Evolutionary conservation across 1,140 invertebrate species (phyloP).

Genomic region (Euglossa dilemma): DNA sequence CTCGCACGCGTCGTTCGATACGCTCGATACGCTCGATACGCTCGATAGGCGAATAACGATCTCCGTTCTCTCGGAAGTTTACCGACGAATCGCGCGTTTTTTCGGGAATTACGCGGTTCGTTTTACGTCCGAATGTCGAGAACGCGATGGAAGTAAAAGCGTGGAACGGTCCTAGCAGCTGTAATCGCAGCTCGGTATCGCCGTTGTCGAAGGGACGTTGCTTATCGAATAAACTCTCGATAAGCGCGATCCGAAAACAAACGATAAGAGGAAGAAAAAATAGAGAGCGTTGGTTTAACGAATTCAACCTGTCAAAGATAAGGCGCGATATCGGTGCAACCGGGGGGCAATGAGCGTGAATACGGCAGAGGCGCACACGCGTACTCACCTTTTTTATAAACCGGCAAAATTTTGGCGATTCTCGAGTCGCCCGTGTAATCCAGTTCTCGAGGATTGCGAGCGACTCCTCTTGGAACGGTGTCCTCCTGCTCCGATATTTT

Average conservation of each 20-base stretch:
- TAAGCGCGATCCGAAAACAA: constrained; percentile 21
- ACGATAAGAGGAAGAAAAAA: constrained; percentile 27
- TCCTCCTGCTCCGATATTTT: constrained; percentile 50
- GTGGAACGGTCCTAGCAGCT: background rate
- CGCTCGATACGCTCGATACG: too few relatives aligned
- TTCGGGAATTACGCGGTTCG: background rate
- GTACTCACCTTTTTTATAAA: constrained; percentile 75
- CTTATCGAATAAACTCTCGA: constrained; percentile 31
- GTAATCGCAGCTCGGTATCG: constrained; percentile 10
- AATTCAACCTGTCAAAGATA: constrained; percentile 29
- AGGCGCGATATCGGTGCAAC: background rate
- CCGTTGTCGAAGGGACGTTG: background rate
- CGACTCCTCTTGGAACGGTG: constrained; percentile 18
- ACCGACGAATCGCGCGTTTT: too few relatives aligned
- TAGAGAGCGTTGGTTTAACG: constrained; percentile 7
- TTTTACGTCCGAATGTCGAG: background rate
- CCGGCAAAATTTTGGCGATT: constrained; percentile 75
- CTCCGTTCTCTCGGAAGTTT: too few relatives aligned
- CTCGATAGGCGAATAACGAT: too few relatives aligned
- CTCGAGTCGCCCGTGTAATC: constrained; percentile 74
- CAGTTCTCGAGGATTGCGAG: constrained; percentile 71
- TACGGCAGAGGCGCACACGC: background rate
- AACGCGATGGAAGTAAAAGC: background rate
- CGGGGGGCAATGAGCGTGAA: constrained; percentile 9
- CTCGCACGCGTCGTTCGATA: background rate